phyloP scores from a whole-genome alignment of 1,140 invertebrate genomes.

The Pogonomyrmex californicus region DNA sequence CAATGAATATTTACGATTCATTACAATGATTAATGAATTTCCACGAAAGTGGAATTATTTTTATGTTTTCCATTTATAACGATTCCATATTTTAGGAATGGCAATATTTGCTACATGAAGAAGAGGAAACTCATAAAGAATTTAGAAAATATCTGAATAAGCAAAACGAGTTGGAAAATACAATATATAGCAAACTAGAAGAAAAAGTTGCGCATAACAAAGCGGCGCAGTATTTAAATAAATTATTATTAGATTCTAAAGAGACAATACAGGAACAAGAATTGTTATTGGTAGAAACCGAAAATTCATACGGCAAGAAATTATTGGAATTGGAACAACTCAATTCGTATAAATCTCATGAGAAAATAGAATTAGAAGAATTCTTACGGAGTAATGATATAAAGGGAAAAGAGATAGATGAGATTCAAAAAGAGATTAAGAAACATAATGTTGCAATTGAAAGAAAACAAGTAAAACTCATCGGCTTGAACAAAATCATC shows the following conservation, averaged over 20 bases:
- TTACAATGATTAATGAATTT: too few species aligned
- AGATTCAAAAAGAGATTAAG: constrained; percentile 82
- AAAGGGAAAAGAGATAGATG: constrained; percentile 87
- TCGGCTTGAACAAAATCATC: constrained; percentile 87
- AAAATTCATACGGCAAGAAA: constrained; percentile 89
- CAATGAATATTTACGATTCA: too few species aligned
- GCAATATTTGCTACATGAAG: constrained; percentile 76
- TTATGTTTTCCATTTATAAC: constrained; percentile 11
- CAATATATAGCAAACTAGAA: constrained; percentile 89
- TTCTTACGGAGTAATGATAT: constrained; percentile 85
- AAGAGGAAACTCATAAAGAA: constrained; percentile 85
- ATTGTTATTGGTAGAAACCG: constrained; percentile 88
- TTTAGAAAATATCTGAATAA: constrained; percentile 86
- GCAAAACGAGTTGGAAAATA: constrained; percentile 89
- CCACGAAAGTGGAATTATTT: not conserved
- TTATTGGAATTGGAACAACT: constrained; percentile 89
- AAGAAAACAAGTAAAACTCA: constrained; percentile 87
- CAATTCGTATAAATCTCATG: constrained; percentile 80
- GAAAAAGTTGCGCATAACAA: constrained; percentile 91
- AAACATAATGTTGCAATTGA: constrained; percentile 79
- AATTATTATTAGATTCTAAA: constrained; percentile 85
- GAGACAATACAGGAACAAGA: constrained; percentile 86
- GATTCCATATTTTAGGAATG: constrained; percentile 75
- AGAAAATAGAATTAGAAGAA: constrained; percentile 85
- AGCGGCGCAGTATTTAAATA: constrained; percentile 85